These are phyloP conservation scores for Gymnodraco acuticeps DNA, from an alignment of 2,797 vertebrate species.

Conservation along the genomic window DNA sequence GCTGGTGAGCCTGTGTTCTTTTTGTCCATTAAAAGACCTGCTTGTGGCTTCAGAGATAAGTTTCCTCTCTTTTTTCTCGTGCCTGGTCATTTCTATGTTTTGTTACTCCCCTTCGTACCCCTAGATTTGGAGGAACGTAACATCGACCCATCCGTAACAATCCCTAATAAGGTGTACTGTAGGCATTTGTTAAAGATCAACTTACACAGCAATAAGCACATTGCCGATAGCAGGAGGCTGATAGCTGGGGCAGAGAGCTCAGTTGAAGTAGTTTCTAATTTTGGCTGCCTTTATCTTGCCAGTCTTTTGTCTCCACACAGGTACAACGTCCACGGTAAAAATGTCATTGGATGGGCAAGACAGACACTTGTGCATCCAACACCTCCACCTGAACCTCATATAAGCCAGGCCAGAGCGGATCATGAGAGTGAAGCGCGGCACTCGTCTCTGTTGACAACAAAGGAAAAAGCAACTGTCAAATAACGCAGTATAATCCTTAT, in stretches of 20 bases:
- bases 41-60: too few species aligned
- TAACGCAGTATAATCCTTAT: background rate
- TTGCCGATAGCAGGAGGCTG: constrained; percentile 65
- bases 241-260: constrained; percentile 67
- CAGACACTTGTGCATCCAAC: constrained; percentile 73
- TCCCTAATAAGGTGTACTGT: background rate
- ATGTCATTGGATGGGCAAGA: constrained; percentile 70
- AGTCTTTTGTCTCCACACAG: constrained; percentile 61
- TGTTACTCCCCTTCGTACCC: too few species aligned
- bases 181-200: constrained; percentile 22
- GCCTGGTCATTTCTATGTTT: too few species aligned
- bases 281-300: rapidly evolving
- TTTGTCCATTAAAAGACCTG: too few species aligned
- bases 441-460: constrained; percentile 70
- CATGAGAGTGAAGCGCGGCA: constrained; percentile 67
- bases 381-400: constrained; percentile 78
- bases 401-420: constrained; percentile 75
- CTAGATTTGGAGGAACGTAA: too few species aligned
- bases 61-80: too few species aligned
- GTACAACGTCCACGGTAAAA: constrained; percentile 79
- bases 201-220: constrained; percentile 81
- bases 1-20: too few species aligned
- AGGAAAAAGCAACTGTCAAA: background rate
- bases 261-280: background rate
- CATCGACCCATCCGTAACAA: background rate